Percentiles rank a stretch among this genome's conserved stretches.
Conservation (phyloP, 2,797 vertebrate species). For the Gallirallus australis region DNA sequence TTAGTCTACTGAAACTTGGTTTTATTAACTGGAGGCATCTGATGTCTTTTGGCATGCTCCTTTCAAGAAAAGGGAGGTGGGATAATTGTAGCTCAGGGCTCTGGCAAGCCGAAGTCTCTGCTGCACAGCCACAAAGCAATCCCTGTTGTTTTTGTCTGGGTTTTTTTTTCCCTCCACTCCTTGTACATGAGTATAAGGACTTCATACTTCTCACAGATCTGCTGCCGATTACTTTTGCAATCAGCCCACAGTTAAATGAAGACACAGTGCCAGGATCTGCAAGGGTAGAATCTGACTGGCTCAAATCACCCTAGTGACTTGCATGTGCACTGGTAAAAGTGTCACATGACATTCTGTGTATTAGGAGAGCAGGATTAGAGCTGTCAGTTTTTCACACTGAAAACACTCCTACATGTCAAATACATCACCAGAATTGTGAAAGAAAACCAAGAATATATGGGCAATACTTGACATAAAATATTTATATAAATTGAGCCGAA, state of each 20-base stretch:
- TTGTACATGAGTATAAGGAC: accelerated
- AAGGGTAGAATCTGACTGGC: not conserved
- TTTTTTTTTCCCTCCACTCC: too few relatives aligned
- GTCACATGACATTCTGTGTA: not conserved
- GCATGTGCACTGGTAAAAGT: not conserved
- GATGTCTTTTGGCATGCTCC: not conserved
- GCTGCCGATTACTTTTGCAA: not conserved
- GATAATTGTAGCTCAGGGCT: not conserved
- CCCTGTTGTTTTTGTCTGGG: too few relatives aligned
- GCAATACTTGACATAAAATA: not conserved
- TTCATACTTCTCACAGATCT: not conserved
- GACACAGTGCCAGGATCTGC: not conserved
- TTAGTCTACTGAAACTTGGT: not conserved
- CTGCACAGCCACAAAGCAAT: not conserved
- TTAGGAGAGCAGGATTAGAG: not conserved
- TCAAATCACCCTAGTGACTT: not conserved
- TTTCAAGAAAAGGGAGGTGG: not conserved
- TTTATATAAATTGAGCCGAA: not conserved
- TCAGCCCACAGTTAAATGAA: not conserved
- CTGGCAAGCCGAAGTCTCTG: not conserved
- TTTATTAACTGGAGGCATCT: not conserved
- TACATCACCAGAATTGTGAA: not conserved
- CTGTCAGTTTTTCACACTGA: not conserved
- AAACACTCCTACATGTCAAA: not conserved
- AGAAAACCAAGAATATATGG: not conserved